Conservation (phyloP, 2,888 invertebrate species). For the Cryptocephalus primarius region DNA sequence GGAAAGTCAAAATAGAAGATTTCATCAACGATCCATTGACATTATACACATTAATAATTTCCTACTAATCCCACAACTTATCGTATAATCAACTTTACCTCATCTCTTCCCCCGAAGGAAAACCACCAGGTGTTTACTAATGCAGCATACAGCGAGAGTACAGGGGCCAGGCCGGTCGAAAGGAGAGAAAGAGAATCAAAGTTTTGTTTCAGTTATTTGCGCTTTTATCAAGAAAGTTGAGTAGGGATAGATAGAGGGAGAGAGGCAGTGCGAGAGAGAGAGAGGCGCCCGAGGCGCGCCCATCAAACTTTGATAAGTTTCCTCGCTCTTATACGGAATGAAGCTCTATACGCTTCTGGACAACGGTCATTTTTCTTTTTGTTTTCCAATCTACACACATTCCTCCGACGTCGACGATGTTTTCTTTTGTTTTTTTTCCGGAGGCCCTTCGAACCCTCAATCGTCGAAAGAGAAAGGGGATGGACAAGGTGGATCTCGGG, state of each 20-base stretch:
- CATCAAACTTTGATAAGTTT: slow-evolving; percentile 42
- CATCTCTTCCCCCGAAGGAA: too few species aligned
- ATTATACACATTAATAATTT: too few species aligned
- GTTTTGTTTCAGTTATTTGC: slow-evolving; percentile 31
- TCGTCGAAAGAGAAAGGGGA: too few species aligned
- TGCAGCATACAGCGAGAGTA: too few species aligned
- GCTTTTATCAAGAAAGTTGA: slow-evolving; percentile 37
- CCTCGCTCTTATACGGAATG: slow-evolving; percentile 24
- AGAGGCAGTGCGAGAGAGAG: not conserved
- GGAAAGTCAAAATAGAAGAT: too few species aligned
- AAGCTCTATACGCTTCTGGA: slow-evolving; percentile 21
- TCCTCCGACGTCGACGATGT: not conserved
- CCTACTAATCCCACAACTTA: too few species aligned
- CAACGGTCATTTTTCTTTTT: slow-evolving; percentile 41
- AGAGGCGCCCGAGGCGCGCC: slow-evolving; percentile 27
- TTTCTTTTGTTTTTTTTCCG: not conserved
- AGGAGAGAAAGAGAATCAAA: not conserved
- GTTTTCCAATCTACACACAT: slow-evolving; percentile 38
- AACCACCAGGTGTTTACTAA: too few species aligned
- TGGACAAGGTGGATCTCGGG: too few species aligned
- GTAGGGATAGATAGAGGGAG: slow-evolving; percentile 2
- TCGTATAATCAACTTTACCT: too few species aligned
- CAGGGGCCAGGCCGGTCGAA: not conserved
- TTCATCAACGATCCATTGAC: too few species aligned
- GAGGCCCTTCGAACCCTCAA: too few species aligned